These are phyloP conservation scores for Pogonognathellus flavescens DNA, from an alignment of 1,140 invertebrate genomes.

Conservation along the genomic window DNA sequence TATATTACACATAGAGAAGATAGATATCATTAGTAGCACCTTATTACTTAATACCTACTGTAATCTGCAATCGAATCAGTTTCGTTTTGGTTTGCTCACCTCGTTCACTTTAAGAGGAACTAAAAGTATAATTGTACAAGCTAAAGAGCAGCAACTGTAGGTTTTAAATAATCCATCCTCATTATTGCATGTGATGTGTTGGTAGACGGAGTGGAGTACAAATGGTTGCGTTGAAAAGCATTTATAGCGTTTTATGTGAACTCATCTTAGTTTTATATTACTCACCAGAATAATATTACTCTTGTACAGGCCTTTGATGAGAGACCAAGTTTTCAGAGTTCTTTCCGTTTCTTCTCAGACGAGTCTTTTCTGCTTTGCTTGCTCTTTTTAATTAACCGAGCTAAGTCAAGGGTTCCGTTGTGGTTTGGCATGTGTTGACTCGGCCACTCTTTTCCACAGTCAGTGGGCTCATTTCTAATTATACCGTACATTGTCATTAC, in stretches of 20 bases:
- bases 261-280: too few relatives aligned
- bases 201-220: too few relatives aligned
- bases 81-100: conserved; percentile 49
- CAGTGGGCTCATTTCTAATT: conserved; percentile 54
- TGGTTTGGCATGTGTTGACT: conserved; percentile 23
- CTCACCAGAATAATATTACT: not conserved
- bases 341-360: not conserved
- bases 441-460: conserved; percentile 22
- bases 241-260: too few relatives aligned
- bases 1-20: too few relatives aligned
- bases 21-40: not conserved
- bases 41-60: conserved; percentile 18
- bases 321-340: not conserved
- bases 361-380: conserved; percentile 53
- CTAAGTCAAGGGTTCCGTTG: conserved; percentile 14
- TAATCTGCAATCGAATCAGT: conserved; percentile 39
- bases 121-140: not conserved
- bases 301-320: not conserved
- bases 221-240: too few relatives aligned
- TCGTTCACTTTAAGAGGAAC: conserved; percentile 2
- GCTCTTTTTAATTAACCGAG: conserved; percentile 55
- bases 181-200: too few relatives aligned
- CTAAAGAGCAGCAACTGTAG: not conserved
- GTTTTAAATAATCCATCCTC: not conserved
- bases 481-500: conserved; percentile 55